A percentile compares a stretch with the other conserved stretches of the same genome.
Conservation (phyloP, 2,888 invertebrate genomes). For the Caradrina clavipalpis region DNA sequence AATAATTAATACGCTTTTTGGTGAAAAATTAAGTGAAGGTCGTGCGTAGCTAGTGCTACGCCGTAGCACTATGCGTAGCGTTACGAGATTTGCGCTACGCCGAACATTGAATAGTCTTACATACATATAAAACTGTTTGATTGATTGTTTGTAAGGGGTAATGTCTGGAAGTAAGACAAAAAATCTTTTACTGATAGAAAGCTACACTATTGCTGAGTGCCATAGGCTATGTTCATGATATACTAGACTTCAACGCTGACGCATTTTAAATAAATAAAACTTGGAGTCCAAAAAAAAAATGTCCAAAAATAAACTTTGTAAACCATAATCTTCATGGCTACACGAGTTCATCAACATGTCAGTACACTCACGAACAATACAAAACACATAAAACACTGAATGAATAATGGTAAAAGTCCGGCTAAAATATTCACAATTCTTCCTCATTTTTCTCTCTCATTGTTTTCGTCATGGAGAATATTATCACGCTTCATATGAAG, state of each 20-base stretch:
- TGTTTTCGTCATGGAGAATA: conserved; percentile 44
- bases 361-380: conserved; percentile 2
- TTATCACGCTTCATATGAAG: conserved; percentile 36
- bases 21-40: too few species aligned
- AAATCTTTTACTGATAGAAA: too few species aligned
- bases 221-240: too few species aligned
- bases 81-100: neutral
- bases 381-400: conserved; percentile 9
- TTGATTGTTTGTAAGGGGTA: too few species aligned
- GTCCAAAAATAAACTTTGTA: neutral
- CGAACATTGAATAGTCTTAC: neutral
- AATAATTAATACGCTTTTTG: too few species aligned
- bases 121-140: neutral
- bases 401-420: conserved; percentile 1
- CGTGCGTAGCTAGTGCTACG: conserved; percentile 12
- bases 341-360: neutral
- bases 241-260: too few species aligned
- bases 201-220: too few species aligned
- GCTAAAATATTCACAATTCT: conserved; percentile 17
- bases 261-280: too few species aligned
- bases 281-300: neutral
- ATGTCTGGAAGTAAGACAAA: too few species aligned
- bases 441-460: conserved; percentile 25
- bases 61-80: conserved; percentile 11
- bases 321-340: neutral